Percentiles rank a stretch among this genome's conserved stretches.
phyloP scores from a whole-genome alignment of 2,888 invertebrate genomes.

The Drosophila seclusa region DNA sequence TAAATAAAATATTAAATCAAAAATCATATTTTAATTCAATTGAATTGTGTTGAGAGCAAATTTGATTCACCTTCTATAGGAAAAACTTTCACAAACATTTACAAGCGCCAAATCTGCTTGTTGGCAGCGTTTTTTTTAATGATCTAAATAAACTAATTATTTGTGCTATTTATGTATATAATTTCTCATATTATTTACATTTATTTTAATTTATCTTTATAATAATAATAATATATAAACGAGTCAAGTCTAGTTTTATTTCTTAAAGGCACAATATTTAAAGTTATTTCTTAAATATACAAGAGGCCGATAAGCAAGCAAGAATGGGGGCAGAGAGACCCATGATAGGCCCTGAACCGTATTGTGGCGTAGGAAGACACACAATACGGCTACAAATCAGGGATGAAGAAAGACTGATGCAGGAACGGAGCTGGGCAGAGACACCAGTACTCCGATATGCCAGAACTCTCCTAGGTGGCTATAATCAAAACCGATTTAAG shows the following conservation, averaged over 20 bases:
- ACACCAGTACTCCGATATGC: no score
- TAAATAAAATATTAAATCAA: background rate
- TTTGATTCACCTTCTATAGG: background rate
- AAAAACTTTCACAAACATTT: no score
- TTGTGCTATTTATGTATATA: background rate
- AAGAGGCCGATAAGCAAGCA: no score
- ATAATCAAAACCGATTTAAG: no score
- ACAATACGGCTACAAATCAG: no score
- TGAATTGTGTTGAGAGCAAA: background rate
- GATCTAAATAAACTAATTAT: no score
- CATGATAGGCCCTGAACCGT: no score
- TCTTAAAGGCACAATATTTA: background rate
- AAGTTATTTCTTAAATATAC: background rate
- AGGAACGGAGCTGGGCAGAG: no score
- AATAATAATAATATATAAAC: background rate
- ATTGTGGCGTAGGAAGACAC: no score
- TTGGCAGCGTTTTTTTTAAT: background rate
- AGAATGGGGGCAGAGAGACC: no score
- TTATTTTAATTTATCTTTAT: background rate
- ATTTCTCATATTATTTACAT: background rate
- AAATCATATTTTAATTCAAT: background rate
- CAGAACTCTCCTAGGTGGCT: no score
- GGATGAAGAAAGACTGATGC: no score
- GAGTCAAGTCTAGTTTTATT: background rate
- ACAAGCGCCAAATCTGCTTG: background rate